phyloP scores from a whole-genome alignment of 2,888 invertebrate genomes.

The Argyra leucocephala region DNA sequence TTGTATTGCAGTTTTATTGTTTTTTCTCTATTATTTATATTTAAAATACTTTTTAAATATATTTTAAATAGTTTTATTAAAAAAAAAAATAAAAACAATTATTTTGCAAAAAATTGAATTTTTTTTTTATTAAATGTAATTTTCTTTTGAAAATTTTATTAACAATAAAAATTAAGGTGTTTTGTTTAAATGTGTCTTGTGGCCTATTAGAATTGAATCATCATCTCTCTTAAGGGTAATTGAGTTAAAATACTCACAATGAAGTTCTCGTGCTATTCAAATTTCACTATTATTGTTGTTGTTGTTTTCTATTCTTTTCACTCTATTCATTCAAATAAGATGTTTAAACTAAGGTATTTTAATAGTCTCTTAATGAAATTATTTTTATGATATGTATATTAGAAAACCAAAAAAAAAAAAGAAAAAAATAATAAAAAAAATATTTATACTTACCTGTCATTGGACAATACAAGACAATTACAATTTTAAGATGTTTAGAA shows the following conservation, averaged over 20 bases:
- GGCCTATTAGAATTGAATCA: slow-evolving; percentile 6
- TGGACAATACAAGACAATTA: neutral
- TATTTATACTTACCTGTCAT: neutral
- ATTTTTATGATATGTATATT: neutral
- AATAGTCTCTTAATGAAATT: too few species aligned
- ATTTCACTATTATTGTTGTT: too few species aligned
- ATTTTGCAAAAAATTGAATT: too few species aligned
- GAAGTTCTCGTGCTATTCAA: too few species aligned
- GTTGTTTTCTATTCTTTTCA: too few species aligned
- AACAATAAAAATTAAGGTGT: neutral
- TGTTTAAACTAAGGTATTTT: too few species aligned
- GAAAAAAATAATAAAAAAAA: neutral
- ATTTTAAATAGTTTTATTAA: neutral
- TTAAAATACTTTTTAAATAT: neutral
- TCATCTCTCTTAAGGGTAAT: too few species aligned
- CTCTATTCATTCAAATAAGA: too few species aligned
- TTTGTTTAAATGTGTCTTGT: neutral
- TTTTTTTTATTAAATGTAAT: too few species aligned
- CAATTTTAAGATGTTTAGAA: neutral
- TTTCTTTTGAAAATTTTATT: too few species aligned
- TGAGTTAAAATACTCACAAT: too few species aligned
- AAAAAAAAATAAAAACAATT: neutral
- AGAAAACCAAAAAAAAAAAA: neutral
- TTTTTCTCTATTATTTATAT: neutral
- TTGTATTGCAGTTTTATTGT: neutral